Conservation (phyloP, 2,113 vertebrate genomes). For the Silurus glanis region DNA sequence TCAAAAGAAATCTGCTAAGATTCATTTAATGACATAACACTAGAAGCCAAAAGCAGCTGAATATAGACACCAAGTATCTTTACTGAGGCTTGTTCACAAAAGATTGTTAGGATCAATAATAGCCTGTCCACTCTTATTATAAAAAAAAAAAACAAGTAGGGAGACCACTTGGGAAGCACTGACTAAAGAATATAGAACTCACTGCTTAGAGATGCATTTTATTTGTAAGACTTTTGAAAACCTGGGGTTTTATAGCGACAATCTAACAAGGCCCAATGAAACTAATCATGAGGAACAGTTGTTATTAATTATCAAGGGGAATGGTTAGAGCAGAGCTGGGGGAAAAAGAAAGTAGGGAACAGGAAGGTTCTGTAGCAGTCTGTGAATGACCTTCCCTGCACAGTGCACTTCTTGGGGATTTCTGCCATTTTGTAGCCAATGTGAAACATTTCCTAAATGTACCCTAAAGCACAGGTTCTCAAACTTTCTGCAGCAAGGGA, state of each 20-base stretch:
- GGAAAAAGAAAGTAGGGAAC: background rate
- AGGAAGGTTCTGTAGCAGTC: background rate
- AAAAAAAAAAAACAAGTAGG: background rate
- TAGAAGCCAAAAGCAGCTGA: background rate
- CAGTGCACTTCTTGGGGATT: background rate
- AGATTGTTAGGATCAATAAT: no score
- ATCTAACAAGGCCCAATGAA: background rate
- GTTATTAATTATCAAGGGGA: background rate
- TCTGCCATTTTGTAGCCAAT: background rate
- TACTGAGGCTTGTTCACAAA: background rate
- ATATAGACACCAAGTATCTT: background rate
- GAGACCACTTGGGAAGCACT: background rate
- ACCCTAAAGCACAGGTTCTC: background rate
- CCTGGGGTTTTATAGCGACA: background rate
- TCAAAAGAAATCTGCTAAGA: background rate
- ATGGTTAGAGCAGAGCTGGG: background rate
- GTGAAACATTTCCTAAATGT: background rate
- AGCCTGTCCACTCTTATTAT: background rate
- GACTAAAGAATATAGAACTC: background rate
- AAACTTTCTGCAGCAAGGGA: background rate
- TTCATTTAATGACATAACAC: background rate
- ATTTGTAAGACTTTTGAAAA: background rate
- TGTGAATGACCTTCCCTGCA: background rate
- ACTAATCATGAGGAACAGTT: background rate
- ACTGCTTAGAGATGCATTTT: background rate